These are phyloP conservation scores for Drosophila ezoana DNA, from an alignment of 2,888 invertebrate genomes.

Conservation along the genomic window DNA sequence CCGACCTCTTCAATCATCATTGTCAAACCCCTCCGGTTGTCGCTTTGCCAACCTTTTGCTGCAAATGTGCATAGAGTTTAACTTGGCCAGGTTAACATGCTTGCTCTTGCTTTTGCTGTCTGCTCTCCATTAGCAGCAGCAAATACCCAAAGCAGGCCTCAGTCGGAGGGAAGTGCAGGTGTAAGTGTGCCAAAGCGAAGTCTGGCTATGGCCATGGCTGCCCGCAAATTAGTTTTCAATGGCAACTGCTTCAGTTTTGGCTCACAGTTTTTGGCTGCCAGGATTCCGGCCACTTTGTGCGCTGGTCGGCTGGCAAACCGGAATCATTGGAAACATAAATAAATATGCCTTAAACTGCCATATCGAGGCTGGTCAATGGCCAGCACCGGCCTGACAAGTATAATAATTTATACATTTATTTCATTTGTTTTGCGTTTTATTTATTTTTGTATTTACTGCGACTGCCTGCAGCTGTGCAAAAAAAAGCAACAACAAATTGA, in stretches of 20 bases:
- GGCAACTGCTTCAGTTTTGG: slow-evolving; percentile 18
- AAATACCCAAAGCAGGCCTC: neutral
- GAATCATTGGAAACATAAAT: slow-evolving; percentile 48
- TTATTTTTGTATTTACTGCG: slow-evolving; percentile 64
- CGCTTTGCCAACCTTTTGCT: slow-evolving; percentile 25
- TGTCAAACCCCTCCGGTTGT: slow-evolving; percentile 1
- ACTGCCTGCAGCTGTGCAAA: slow-evolving; percentile 59
- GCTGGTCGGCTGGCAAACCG: slow-evolving; percentile 22
- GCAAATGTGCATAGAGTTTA: slow-evolving; percentile 42
- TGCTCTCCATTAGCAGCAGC: slow-evolving; percentile 17
- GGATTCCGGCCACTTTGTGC: slow-evolving; percentile 19
- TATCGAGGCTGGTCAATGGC: slow-evolving; percentile 23
- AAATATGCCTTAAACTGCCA: slow-evolving; percentile 45
- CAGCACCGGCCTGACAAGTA: slow-evolving; percentile 6
- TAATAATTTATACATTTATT: slow-evolving; percentile 55
- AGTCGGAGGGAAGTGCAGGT: slow-evolving; percentile 5
- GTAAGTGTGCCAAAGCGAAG: slow-evolving; percentile 15
- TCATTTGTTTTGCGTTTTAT: slow-evolving; percentile 54
- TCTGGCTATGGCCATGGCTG: slow-evolving; percentile 12
- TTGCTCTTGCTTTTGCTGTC: slow-evolving; percentile 9
- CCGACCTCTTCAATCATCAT: slow-evolving; percentile 20
- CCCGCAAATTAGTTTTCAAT: slow-evolving; percentile 70
- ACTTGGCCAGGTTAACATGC: slow-evolving; percentile 13
- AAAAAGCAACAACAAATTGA: slow-evolving; percentile 26
- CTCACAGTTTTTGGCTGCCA: slow-evolving; percentile 2